A percentile compares a stretch with the other conserved stretches of the same genome.
Evolutionary conservation across 2,113 vertebrate genomes (phyloP).

Genomic region (Chaenocephalus aceratus): DNA sequence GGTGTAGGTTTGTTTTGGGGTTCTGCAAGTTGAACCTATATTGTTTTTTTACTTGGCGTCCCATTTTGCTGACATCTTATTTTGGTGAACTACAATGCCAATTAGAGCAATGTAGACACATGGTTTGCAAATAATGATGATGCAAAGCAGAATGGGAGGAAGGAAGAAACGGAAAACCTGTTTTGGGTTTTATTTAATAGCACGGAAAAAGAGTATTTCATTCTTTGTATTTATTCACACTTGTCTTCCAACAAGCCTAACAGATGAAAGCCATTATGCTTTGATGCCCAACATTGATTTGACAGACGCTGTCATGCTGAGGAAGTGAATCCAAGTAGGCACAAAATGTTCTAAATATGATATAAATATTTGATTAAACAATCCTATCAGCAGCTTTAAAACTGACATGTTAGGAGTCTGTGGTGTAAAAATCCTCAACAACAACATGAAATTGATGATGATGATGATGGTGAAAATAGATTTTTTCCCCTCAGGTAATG

Average conservation of each 20-base stretch:
- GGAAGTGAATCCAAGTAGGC: conserved; percentile 6
- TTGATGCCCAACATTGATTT: conserved; percentile 7
- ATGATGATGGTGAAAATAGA: not conserved
- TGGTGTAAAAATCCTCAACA: not conserved
- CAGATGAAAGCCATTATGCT: conserved; percentile 16
- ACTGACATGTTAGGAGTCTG: not conserved
- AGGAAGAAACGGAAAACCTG: not conserved
- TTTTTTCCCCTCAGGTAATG: not conserved
- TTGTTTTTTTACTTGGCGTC: not conserved
- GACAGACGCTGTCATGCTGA: not conserved
- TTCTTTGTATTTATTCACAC: not conserved
- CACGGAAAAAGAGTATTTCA: not conserved
- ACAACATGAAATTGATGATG: not conserved
- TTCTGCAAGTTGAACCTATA: not conserved
- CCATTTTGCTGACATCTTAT: not conserved
- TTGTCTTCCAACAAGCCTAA: conserved; percentile 2
- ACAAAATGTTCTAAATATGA: conserved; percentile 10
- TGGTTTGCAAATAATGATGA: too few species aligned
- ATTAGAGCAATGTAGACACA: not conserved
- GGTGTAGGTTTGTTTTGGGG: not conserved
- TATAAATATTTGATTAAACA: conserved; percentile 9
- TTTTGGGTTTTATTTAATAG: too few species aligned
- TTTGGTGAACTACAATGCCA: not conserved
- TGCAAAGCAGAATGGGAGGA: too few species aligned
- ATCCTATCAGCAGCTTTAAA: conserved; percentile 10